These are phyloP conservation scores for Oncorhynchus kisutch DNA, from an alignment of 2,113 vertebrate species.

Conservation along the genomic window DNA sequence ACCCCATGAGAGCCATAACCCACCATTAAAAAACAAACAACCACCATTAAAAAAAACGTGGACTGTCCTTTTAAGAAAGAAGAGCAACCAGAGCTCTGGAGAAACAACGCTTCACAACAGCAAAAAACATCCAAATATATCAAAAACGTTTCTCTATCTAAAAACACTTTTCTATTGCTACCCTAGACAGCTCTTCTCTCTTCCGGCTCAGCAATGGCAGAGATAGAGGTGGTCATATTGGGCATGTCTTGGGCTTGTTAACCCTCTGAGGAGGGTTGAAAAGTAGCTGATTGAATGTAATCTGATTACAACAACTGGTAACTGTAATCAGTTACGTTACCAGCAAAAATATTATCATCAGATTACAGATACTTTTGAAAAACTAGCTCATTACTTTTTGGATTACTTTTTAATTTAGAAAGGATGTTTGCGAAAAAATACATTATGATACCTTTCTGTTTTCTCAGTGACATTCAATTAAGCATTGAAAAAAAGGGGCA, in stretches of 20 bases:
- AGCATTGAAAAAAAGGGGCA: no score
- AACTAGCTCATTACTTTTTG: no score
- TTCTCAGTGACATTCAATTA: no score
- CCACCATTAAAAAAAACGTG: constrained; percentile 34
- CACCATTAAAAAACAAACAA: constrained; percentile 7
- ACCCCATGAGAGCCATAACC: constrained; percentile 31
- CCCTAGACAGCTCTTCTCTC: constrained; percentile 61
- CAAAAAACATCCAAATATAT: constrained; percentile 49
- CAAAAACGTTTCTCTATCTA: constrained; percentile 57
- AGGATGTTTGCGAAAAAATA: no score
- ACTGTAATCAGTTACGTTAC: no score
- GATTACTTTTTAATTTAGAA: no score
- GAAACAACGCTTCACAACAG: constrained; percentile 50
- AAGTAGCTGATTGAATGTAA: no score
- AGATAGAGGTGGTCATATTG: neutral
- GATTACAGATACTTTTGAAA: no score
- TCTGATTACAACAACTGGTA: no score
- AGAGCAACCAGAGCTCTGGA: constrained; percentile 31
- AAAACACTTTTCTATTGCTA: constrained; percentile 65
- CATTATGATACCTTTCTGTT: no score
- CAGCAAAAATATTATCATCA: no score
- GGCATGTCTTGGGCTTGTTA: neutral
- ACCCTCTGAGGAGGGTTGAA: neutral
- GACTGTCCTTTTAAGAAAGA: constrained; percentile 32
- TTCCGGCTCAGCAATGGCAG: constrained; percentile 73